Evolutionary conservation across 2,888 invertebrate genomes (phyloP).

Genomic region (Margaritifera margaritifera): DNA sequence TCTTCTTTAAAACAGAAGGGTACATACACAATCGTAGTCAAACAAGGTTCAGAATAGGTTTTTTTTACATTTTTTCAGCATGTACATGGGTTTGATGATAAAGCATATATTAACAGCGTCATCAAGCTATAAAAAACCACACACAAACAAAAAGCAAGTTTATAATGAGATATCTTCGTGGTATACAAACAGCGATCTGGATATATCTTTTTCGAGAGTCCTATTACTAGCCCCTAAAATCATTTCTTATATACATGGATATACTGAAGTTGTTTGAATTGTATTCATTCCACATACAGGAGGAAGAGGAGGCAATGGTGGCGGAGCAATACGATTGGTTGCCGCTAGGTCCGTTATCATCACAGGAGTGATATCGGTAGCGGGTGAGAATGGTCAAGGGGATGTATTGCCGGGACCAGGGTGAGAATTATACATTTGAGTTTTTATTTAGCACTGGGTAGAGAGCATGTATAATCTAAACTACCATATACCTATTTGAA

Average conservation of each 20-base stretch:
- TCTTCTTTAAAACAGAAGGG: too few relatives aligned
- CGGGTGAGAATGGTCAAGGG: constrained; percentile 50
- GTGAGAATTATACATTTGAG: constrained; percentile 6
- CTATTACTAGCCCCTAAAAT: not conserved
- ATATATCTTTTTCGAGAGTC: not conserved
- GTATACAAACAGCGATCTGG: not conserved
- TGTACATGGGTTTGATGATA: too few relatives aligned
- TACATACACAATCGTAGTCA: too few relatives aligned
- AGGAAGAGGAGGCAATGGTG: constrained; percentile 55
- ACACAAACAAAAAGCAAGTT: not conserved
- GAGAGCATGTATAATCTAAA: not conserved
- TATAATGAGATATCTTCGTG: not conserved
- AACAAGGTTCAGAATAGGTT: too few relatives aligned
- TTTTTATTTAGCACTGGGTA: not conserved
- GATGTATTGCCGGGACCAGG: constrained; percentile 27
- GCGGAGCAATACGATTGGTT: constrained; percentile 44
- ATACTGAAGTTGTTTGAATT: not conserved
- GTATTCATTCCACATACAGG: constrained; percentile 27
- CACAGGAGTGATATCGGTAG: constrained; percentile 43
- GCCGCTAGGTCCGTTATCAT: constrained; percentile 40
- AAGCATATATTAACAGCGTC: too few relatives aligned
- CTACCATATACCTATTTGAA: not conserved
- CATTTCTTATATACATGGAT: not conserved
- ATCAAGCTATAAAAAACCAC: too few relatives aligned
- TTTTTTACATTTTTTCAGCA: too few relatives aligned